A percentile compares a stretch with the other conserved stretches of the same genome.
phyloP scores from a whole-genome alignment of 2,888 invertebrate species.

The Brenthis hecate region DNA sequence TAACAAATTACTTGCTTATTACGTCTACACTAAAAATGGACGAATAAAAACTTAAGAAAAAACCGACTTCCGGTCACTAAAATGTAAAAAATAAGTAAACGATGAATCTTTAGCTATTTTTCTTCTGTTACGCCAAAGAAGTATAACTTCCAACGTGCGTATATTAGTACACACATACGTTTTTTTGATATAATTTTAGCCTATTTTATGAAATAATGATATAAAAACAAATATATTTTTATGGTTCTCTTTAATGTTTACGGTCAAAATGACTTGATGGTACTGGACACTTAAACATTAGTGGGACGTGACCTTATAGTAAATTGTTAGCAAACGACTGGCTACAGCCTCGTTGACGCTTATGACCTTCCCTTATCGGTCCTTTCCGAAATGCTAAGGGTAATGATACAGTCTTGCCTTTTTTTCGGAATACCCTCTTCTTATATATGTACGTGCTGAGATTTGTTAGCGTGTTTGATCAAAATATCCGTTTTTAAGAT shows the following conservation, averaged over 20 bases:
- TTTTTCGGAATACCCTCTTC: conserved; percentile 27
- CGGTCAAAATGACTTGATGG: conserved; percentile 15
- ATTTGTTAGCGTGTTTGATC: conserved; percentile 29
- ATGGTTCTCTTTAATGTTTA: conserved; percentile 26
- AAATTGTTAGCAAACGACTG: conserved; percentile 38
- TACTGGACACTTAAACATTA: conserved; percentile 63
- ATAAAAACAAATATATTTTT: conserved; percentile 24
- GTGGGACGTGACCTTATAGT: conserved; percentile 65
- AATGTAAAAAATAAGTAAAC: too few species aligned
- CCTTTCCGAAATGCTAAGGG: conserved; percentile 40
- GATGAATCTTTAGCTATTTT: too few species aligned
- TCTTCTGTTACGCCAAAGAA: too few species aligned
- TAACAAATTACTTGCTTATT: too few species aligned
- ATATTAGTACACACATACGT: too few species aligned
- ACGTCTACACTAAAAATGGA: too few species aligned
- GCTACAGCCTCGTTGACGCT: conserved; percentile 37
- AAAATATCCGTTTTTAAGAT: conserved; percentile 7
- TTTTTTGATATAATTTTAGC: not conserved
- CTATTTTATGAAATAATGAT: not conserved
- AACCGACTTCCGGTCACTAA: too few species aligned
- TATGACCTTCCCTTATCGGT: conserved; percentile 40
- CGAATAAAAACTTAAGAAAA: too few species aligned
- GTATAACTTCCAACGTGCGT: too few species aligned
- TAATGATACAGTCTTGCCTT: conserved; percentile 38
- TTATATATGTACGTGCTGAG: conserved; percentile 34